Conservation (phyloP, 2,113 vertebrate genomes). For the Todiramphus chloris region DNA sequence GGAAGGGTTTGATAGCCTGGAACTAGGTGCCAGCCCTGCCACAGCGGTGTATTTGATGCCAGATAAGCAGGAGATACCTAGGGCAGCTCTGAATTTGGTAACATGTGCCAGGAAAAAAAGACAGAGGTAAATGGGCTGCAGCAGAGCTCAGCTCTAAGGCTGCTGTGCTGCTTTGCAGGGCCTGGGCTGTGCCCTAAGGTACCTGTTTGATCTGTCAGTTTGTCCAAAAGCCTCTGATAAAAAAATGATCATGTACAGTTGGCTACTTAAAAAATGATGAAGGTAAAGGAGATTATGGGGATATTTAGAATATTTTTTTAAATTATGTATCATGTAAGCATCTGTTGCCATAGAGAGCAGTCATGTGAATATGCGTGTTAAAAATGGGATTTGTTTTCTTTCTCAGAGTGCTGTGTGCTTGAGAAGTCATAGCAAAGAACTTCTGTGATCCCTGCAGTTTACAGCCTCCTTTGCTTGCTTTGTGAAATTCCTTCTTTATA, state of each 20-base stretch:
- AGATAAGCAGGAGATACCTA: neutral
- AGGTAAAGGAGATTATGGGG: neutral
- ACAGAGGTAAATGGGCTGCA: neutral
- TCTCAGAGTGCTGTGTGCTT: neutral
- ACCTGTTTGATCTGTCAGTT: neutral
- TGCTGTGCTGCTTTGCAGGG: neutral
- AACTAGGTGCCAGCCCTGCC: neutral
- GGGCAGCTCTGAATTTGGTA: neutral
- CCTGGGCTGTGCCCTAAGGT: neutral
- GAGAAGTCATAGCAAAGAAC: neutral
- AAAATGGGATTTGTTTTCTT: slow-evolving; percentile 15
- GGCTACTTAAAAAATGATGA: neutral
- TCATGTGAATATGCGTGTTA: neutral
- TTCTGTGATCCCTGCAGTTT: neutral
- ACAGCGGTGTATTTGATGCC: neutral
- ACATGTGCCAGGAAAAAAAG: neutral
- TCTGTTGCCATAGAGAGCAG: slow-evolving; percentile 1
- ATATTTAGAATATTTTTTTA: neutral
- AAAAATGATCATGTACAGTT: neutral
- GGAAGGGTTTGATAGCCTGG: neutral
- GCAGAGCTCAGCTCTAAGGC: neutral
- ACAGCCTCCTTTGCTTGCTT: neutral
- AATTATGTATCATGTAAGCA: neutral
- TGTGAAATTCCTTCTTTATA: neutral
- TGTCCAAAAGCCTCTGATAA: neutral